phyloP scores from a whole-genome alignment of 2,888 invertebrate species.

The Chrysodeixis includens region DNA sequence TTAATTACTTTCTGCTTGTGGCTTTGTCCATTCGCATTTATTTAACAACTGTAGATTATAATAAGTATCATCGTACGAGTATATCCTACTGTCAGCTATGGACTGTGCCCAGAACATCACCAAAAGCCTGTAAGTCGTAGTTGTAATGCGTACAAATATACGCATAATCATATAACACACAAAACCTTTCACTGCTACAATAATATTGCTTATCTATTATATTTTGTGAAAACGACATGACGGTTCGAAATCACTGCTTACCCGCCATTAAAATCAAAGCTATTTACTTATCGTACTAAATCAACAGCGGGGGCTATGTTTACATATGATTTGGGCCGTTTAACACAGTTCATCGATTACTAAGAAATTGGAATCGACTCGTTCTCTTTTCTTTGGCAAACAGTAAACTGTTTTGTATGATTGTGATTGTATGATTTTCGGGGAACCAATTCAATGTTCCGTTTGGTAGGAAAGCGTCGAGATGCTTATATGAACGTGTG shows the following conservation, averaged over 20 bases:
- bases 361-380: constrained; percentile 55
- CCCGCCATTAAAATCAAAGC: constrained; percentile 31
- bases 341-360: constrained; percentile 51
- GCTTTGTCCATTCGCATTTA: not conserved
- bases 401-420: constrained; percentile 51
- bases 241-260: constrained; percentile 23
- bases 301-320: constrained; percentile 44
- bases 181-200: not conserved
- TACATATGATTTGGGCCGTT: constrained; percentile 56
- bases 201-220: constrained; percentile 4
- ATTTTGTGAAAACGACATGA: constrained; percentile 42
- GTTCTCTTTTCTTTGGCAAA: constrained; percentile 52
- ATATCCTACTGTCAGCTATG: too few species aligned
- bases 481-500: constrained; percentile 44
- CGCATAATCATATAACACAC: not conserved
- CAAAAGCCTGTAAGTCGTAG: too few species aligned
- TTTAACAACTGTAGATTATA: not conserved
- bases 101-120: too few species aligned
- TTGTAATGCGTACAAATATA: not conserved
- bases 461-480: constrained; percentile 37
- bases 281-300: constrained; percentile 51
- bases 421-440: too few species aligned
- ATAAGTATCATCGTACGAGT: too few species aligned
- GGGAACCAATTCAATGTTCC: constrained; percentile 37
- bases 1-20: not conserved